Base-by-base conservation (phyloP, 2,113 vertebrate genomes). In the Aix galericulata region DNA sequence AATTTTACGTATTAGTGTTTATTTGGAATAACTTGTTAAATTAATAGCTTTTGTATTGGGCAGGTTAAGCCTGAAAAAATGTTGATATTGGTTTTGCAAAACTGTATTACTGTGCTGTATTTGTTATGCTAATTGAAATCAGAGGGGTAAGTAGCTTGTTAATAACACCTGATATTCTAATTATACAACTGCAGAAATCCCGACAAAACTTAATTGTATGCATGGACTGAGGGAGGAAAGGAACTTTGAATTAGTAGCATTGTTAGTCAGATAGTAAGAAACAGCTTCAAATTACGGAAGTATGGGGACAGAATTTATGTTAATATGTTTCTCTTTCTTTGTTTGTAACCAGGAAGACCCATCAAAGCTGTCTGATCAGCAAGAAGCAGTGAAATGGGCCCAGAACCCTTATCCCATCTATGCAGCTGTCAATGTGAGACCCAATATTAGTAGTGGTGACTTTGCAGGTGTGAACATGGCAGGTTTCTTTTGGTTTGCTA, bases 371-470 rank as follows among this genome's bases (percentile, higher is more conserved):
- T 98, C 98, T 84, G 98, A 98, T 82, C 98, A 98, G 67, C 97
- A 97, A 59, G 95, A 87, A 89, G 97, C 97, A 4, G 93, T 98
- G 88, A 96, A 92, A 80, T 77, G 88, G 89, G 98, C 96, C 26
- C 98, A 98, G 94, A 98, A 98, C 87, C 98, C 98, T n/a, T 98
- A 97, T 64, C 98, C 98, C 42, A 98, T 98, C 75, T 98, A 98
- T 21, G 96, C 98, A 64, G 87, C 97, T 23, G 58, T 98, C 76
- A 98, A 98, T 4, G 98, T 98, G 86, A 96, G 78, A 87, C 85
- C 86, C 29, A 96, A 97, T 74, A 42, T 97, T 76, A 97, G 95
- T 20, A 93, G 95, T 66, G 89, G 42, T 67, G 97, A 98, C 74
- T 98, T 98, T 80, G 97, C 98, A 98, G 98, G 98, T 98, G 88